Evolutionary conservation across 1,140 invertebrate genomes (phyloP), one percentile per base, ranked within the genome.

Genomic region (Eciton burchellii): DNA sequence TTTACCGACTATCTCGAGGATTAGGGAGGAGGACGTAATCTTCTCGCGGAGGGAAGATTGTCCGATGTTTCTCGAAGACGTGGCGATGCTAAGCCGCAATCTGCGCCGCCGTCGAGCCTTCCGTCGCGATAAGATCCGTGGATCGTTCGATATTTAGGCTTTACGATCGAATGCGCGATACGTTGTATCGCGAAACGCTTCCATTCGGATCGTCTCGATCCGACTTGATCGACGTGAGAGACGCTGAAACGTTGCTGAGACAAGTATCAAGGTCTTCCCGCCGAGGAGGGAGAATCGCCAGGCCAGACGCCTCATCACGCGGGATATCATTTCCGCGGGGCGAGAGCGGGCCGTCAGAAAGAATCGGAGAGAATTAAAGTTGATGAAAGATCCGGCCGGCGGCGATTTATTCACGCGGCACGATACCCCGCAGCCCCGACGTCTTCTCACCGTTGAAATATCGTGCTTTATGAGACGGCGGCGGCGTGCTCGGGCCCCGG

Each of bases 291-390:
- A 56, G 21, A 41, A 81, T 43, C 35, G 3, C 26, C 14, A 3
- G 16, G 16, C 35, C 56, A 76, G 59, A 35, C 26, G 71, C 70
- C 87, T 88, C 87, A 88, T 84, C 85, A 74, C 47, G 19, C 41
- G 74, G 82, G 82, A 87, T 87, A 84, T 88, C 86, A 72, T 87
- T 56, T 79, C 72, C 72, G 66, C 52, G 24, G 60, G n/a, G 56
- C 45, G 52, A 60, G 26, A 59, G 41, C 49, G 71, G 63, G 43
- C 71, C 59, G 54, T 66, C 24, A 62, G 72, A 63, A 73, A 63
- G 86, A 87, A 82, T 87, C 86, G 82, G n/a, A 81, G 85, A 84
- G 85, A 88, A 88, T 87, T 88, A 88, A 88, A 88, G 76, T 88
- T 88, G 86, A 88, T 88, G 85, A 88, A 88, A 88, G 86, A 88